Evolutionary conservation across 1,140 invertebrate genomes (phyloP), one percentile per base, ranked within the genome.

Genomic region (Zaprionus gabonicus): DNA sequence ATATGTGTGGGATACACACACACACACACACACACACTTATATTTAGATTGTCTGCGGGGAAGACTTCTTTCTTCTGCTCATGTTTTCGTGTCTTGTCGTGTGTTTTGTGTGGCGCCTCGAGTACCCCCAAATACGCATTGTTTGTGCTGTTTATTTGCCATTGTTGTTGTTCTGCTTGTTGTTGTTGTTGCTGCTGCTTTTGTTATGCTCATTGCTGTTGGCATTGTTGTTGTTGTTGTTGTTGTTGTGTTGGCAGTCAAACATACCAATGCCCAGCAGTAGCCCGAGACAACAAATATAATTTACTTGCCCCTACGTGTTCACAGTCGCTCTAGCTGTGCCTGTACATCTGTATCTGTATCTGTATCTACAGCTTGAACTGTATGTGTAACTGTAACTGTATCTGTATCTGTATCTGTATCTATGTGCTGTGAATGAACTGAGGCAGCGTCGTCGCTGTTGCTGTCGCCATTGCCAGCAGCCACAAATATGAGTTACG

Each of bases 71-170:
- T 17, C 31, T 49, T 55, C 34, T 56, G n/a, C 46, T 64, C 25
- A 49, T 36, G 36, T 78, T 63, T 69, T 66, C 51, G 66, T 76
- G 66, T 71, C 51, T 71, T 76, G 71, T 67, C 51, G 9, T 34
- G 55, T 75, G 65, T 77, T 77, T 76, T 75, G 68, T 76, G 73
- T 76, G 73, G 73, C 73, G 68, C 73, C 75, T 75, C 34, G 60
- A 64, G 81, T 81, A 76, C 55, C 63, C 53, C 55, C 71, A 76
- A 76, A 76, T 56, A 53, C 75, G 58, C 64, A 77, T 84, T 84
- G 82, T 86, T 82, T 85, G 76, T 76, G 53, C 69, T 85, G 78
- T 85, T 73, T 74, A 80, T 77, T 83, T 83, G 77, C n/a, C 60
- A 23, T 58, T 69, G 78, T 63, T 66, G 51, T 49, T 46, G 15